These are phyloP conservation scores for Mesaphorura yosii DNA, from an alignment of 1,140 invertebrate genomes.

Conservation along the genomic window DNA sequence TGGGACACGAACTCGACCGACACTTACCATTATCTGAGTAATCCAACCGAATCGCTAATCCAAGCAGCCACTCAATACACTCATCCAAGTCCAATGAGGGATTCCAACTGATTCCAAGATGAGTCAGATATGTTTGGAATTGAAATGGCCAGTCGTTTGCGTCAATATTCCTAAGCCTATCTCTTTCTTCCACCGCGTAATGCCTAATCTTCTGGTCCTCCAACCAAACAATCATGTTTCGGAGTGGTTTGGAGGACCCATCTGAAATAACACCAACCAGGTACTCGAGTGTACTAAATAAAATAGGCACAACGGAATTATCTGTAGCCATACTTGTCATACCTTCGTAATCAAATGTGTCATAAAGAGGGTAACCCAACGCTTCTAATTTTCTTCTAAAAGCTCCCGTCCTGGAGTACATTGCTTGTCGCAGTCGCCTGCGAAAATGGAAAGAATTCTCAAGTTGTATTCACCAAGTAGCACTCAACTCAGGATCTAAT, in stretches of 20 bases:
- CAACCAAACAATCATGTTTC: slow-evolving; percentile 72
- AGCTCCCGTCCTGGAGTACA: slow-evolving; percentile 39
- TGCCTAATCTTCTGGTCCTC: slow-evolving; percentile 88
- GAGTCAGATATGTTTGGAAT: slow-evolving; percentile 62
- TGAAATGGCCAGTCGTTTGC: slow-evolving; percentile 55
- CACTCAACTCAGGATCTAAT: too few species aligned
- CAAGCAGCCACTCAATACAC: slow-evolving; percentile 73
- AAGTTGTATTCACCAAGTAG: too few species aligned
- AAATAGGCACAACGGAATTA: neutral
- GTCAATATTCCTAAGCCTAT: slow-evolving; percentile 51
- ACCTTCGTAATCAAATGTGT: slow-evolving; percentile 55
- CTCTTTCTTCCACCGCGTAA: slow-evolving; percentile 64
- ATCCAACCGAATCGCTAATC: slow-evolving; percentile 66
- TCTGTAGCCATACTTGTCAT: slow-evolving; percentile 31
- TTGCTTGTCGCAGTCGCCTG: too few species aligned
- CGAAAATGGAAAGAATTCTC: too few species aligned
- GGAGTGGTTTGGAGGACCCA: slow-evolving; percentile 41
- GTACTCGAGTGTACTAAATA: neutral
- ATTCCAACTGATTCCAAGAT: slow-evolving; percentile 44
- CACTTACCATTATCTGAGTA: slow-evolving; percentile 65
- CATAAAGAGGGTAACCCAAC: slow-evolving; percentile 58
- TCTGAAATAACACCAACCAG: slow-evolving; percentile 12
- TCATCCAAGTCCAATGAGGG: slow-evolving; percentile 50
- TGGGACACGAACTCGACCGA: slow-evolving; percentile 9
- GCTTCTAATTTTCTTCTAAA: slow-evolving; percentile 60